These are phyloP conservation scores for Exocentrus adspersus DNA, from an alignment of 2,888 invertebrate species.

Conservation along the genomic window DNA sequence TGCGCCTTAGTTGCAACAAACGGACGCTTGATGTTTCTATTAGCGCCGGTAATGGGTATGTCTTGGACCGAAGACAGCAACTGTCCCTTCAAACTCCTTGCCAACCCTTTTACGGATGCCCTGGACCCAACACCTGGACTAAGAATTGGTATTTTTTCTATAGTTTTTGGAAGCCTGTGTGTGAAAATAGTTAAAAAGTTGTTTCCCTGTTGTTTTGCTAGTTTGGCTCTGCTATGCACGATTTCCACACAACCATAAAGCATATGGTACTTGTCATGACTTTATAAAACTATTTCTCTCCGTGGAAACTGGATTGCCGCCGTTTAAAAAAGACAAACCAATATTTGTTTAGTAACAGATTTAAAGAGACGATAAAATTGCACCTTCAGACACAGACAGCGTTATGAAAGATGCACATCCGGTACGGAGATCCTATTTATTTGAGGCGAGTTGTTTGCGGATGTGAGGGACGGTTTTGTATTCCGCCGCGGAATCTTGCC, in stretches of 20 bases:
- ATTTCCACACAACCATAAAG: too few relatives aligned
- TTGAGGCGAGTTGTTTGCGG: slow-evolving; percentile 17
- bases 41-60: background rate
- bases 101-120: too few relatives aligned
- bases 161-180: too few relatives aligned
- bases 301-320: background rate
- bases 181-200: too few relatives aligned
- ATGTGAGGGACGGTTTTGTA: slow-evolving; percentile 23
- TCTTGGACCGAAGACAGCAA: background rate
- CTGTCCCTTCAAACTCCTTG: too few relatives aligned
- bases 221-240: too few relatives aligned
- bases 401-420: slow-evolving; percentile 21
- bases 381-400: slow-evolving; percentile 9
- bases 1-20: slow-evolving; percentile 31
- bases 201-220: too few relatives aligned
- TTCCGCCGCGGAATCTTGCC: slow-evolving; percentile 24
- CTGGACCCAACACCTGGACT: too few relatives aligned
- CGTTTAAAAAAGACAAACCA: background rate
- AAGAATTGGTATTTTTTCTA: too few relatives aligned
- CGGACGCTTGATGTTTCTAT: slow-evolving; percentile 23
- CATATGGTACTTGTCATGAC: too few relatives aligned
- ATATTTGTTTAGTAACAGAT: slow-evolving; percentile 20
- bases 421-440: slow-evolving; percentile 20
- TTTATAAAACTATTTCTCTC: slow-evolving; percentile 1
- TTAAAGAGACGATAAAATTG: slow-evolving; percentile 11